Base-by-base conservation (phyloP, 2,888 invertebrate genomes). In the Drosophila mayaguana region DNA sequence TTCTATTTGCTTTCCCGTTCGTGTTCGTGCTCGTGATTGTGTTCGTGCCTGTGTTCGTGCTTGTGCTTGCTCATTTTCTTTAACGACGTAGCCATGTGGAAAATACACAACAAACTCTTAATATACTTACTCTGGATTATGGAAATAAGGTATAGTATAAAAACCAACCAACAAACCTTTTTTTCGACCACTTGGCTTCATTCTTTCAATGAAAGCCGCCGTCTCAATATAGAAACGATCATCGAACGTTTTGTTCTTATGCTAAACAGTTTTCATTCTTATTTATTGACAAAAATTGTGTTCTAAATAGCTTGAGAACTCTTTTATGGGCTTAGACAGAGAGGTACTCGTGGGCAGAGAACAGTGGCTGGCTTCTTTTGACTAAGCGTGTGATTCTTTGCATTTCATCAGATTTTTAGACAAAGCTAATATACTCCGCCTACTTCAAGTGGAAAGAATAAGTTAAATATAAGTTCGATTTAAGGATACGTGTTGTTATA, bases 71-170 rank as follows among this genome's bases (percentile, higher is more conserved):
- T 60, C 69, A 75, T 63, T 75, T 57, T 62, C 59, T 48, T 64
- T 46, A 55, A 73, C 79, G 75, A 72, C 75, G 70, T 75, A 88
- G 92, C 91, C 88, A 92, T 92, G 92, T 91, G 91, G 92, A 91
- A 90, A 91, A 92, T 91, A 90, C 91, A 90, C 84, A 90, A 91
- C 87, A 91, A 92, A 82, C 89, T 91, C 81, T 90, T 92, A 81
- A 92, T 92, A 85, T 92, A 92, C 83, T 87, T 93, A 85, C 87
- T 92, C 89, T 93, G 92, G 92, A 93, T 92, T 85, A 92, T 92
- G 91, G 92, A 93, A 92, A 92, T 92, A 90, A 92, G 93, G 92
- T 92, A 91, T 90, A 89, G 81, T 81, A 78, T 54, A 53, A 67
- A 20, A 65, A 20, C 43, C 43, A 46, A 34, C 14, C 32, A 20